Conservation (phyloP, 2,113 vertebrate genomes). For the Spilogale gracilis region DNA sequence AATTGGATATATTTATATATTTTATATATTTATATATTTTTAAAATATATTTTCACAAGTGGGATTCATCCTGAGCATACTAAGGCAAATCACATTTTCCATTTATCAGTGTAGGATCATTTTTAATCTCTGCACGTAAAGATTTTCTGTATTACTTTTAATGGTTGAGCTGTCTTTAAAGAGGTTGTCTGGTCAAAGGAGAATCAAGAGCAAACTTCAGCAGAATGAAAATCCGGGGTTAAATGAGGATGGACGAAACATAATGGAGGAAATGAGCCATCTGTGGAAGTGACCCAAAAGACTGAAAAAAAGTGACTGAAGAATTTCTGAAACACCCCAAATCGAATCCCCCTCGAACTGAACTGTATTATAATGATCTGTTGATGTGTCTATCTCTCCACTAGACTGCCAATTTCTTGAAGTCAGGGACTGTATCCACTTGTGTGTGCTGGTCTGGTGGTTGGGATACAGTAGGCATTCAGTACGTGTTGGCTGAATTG, state of each 20-base stretch:
- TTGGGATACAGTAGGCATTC: conserved; percentile 17
- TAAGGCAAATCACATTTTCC: conserved; percentile 31
- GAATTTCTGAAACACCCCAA: conserved; percentile 65
- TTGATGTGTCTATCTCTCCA: conserved; percentile 16
- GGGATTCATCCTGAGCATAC: conserved; percentile 40
- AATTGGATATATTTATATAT: conserved; percentile 69
- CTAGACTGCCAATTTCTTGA: conserved; percentile 58
- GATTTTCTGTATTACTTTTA: conserved; percentile 16
- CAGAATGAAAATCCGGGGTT: conserved; percentile 45
- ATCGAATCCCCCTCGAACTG: conserved; percentile 20
- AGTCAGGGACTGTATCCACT: conserved; percentile 8
- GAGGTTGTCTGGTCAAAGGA: conserved; percentile 61
- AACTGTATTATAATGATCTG: conserved; percentile 43
- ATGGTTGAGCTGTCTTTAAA: neutral
- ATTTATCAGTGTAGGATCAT: conserved; percentile 16
- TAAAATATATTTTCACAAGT: conserved; percentile 71
- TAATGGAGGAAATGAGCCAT: conserved; percentile 70
- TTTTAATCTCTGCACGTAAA: neutral
- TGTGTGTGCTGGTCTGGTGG: neutral
- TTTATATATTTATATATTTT: conserved; percentile 62
- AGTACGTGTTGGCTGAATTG: neutral
- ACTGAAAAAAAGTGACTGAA: conserved; percentile 73
- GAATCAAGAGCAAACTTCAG: conserved; percentile 44
- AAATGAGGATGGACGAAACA: conserved; percentile 63
- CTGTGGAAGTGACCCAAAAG: conserved; percentile 70